Conservation (phyloP, 2,888 invertebrate genomes). For the Helobdella robusta region DNA sequence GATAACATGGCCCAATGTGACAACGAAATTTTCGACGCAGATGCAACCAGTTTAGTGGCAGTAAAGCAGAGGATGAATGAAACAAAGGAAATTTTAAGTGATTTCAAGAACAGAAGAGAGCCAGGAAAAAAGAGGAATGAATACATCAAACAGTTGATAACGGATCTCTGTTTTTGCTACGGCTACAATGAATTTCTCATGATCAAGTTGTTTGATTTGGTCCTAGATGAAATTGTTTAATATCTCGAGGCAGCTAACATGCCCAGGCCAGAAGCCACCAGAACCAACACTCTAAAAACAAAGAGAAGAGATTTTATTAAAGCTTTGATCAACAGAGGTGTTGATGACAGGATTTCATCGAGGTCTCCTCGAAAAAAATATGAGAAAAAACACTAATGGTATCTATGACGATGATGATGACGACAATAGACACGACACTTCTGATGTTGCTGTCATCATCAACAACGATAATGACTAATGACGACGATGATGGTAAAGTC, state of each 20-base stretch:
- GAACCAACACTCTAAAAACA: slow-evolving; percentile 83
- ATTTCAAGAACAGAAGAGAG: slow-evolving; percentile 58
- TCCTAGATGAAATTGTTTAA: slow-evolving; percentile 61
- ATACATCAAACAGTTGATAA: slow-evolving; percentile 67
- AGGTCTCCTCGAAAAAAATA: too few species aligned
- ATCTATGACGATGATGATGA: too few species aligned
- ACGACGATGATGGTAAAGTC: too few species aligned
- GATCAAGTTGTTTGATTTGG: slow-evolving; percentile 60
- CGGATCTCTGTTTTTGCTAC: slow-evolving; percentile 84
- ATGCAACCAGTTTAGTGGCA: slow-evolving; percentile 57
- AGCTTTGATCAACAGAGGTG: too few species aligned
- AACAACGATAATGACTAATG: too few species aligned
- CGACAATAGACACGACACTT: too few species aligned
- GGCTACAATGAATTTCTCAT: slow-evolving; percentile 93
- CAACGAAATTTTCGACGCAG: slow-evolving; percentile 59
- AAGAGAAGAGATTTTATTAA: slow-evolving; percentile 82
- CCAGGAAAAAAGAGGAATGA: slow-evolving; percentile 61
- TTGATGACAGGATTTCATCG: too few species aligned
- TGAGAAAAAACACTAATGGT: too few species aligned
- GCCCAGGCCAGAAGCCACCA: slow-evolving; percentile 82
- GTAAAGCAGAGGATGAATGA: slow-evolving; percentile 83
- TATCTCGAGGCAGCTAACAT: slow-evolving; percentile 93
- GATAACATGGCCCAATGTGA: too few species aligned
- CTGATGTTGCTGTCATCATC: too few species aligned
- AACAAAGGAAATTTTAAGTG: slow-evolving; percentile 64